Evolutionary conservation across 2,113 vertebrate species (phyloP).

Genomic region (Nesogale talazaci): DNA sequence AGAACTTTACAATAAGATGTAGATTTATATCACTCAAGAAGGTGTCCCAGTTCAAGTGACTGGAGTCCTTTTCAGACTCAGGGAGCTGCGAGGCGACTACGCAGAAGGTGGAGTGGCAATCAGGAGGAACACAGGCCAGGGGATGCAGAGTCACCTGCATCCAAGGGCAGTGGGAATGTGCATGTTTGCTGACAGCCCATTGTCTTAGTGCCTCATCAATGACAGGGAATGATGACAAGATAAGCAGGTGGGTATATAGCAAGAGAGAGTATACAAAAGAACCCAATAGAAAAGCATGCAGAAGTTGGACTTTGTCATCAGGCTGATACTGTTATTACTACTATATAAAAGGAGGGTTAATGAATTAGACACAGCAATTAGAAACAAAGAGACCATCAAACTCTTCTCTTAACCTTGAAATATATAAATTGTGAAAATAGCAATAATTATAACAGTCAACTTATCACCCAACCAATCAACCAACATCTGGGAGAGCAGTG

Average conservation of each 20-base stretch:
- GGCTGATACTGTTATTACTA: neutral
- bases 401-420: conserved; percentile 36
- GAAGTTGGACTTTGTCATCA: neutral
- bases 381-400: neutral
- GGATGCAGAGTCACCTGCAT: no score
- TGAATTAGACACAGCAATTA: neutral
- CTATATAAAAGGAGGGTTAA: neutral
- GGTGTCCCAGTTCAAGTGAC: no score
- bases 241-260: no score
- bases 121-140: no score
- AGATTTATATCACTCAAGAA: no score
- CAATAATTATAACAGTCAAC: no score
- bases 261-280: neutral
- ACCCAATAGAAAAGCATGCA: neutral
- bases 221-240: neutral
- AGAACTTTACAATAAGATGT: no score
- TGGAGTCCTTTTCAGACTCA: no score
- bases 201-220: neutral
- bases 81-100: no score
- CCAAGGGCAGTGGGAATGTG: no score
- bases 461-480: no score
- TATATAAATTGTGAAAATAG: neutral
- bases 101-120: no score
- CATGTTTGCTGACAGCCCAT: neutral
- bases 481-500: neutral